Evolutionary conservation across 2,888 invertebrate species (phyloP).

Genomic region (Agonopterix heracliana): DNA sequence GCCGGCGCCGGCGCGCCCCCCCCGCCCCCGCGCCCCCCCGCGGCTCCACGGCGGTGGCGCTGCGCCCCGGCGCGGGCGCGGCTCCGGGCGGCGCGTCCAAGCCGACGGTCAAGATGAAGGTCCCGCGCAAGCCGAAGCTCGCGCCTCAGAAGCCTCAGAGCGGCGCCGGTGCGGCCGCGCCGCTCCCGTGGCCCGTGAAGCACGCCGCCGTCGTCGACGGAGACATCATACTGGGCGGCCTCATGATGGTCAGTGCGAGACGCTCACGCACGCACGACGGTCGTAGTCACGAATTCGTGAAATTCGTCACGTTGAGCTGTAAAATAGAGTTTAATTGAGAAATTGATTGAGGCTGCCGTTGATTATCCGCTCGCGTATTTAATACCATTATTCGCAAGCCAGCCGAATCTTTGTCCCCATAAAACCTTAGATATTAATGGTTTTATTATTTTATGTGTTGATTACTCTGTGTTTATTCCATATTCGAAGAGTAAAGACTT

Average conservation of each 20-base stretch:
- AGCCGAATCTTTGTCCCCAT: no score
- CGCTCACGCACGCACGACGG: neutral
- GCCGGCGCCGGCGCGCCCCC: neutral
- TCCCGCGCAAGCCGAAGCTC: neutral
- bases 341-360: no score
- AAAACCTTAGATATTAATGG: no score
- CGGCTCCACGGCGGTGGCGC: neutral
- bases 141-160: constrained; percentile 15
- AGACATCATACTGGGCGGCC: constrained; percentile 87
- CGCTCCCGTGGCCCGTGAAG: constrained; percentile 81
- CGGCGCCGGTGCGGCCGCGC: constrained; percentile 4
- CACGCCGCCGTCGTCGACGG: constrained; percentile 89
- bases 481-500: no score
- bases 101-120: neutral
- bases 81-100: neutral
- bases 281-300: neutral
- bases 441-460: no score
- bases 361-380: no score
- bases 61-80: neutral
- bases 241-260: constrained; percentile 84
- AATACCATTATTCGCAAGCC: no score
- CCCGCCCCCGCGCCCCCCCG: neutral
- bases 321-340: no score
- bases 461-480: no score
- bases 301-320: neutral